Evolutionary conservation across 2,797 vertebrate genomes (phyloP).

Genomic region (Sebastes nivosus): DNA sequence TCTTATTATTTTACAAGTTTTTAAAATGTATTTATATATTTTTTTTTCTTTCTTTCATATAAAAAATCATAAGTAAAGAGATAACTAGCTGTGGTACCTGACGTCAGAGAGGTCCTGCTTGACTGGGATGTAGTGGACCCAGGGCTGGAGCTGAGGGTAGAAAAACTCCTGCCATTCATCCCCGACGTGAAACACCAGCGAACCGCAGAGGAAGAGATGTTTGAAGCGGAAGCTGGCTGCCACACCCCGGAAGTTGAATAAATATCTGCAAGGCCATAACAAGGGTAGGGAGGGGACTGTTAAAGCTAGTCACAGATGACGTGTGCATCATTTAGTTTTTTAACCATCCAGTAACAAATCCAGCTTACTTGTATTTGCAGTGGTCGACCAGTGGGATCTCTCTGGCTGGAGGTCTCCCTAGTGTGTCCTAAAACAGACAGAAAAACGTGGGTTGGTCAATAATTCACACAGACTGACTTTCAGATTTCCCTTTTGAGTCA

Average conservation of each 20-base stretch:
- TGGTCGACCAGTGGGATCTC: conserved; percentile 95
- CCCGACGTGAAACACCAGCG: conserved; percentile 94
- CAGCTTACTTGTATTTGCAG: conserved; percentile 95
- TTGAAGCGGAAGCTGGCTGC: conserved; percentile 98
- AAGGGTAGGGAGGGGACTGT: too few species aligned
- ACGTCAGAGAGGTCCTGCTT: conserved; percentile 91
- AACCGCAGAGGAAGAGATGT: conserved; percentile 96
- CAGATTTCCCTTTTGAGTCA: neutral
- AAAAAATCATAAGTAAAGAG: too few species aligned
- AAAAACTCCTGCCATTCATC: conserved; percentile 97
- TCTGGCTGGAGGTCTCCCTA: conserved; percentile 92
- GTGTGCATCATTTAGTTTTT: neutral
- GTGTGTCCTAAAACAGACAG: conserved; percentile 86
- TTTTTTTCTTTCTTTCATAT: too few species aligned
- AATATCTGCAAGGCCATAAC: conserved; percentile 82
- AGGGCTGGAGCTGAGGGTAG: conserved; percentile 92
- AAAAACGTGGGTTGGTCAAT: neutral
- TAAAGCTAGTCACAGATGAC: too few species aligned
- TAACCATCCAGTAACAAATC: neutral
- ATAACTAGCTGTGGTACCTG: conserved; percentile 78
- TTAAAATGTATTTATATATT: too few species aligned
- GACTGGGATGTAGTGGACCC: conserved; percentile 96
- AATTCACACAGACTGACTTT: neutral
- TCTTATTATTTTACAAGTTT: too few species aligned
- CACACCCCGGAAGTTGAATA: conserved; percentile 98